Evolutionary conservation across 2,888 invertebrate genomes (phyloP), one percentile per base, ranked within the genome.

Genomic region (Periphyllus acericola): DNA sequence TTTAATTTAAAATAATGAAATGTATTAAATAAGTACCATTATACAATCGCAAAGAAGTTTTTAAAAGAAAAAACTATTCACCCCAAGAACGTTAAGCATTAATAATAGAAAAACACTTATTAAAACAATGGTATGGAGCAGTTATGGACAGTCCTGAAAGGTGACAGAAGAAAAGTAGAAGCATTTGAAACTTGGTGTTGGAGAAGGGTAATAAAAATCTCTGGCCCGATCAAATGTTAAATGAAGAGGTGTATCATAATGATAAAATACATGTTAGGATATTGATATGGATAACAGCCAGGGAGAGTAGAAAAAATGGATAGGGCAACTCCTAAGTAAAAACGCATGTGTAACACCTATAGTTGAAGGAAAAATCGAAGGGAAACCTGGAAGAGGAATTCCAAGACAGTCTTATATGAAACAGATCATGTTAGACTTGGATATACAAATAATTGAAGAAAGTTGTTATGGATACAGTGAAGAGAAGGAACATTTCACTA

Each of bases 291-390:
- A 78, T 17, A 52, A 78, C n/a, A 19, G 32, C 52, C 6, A 29
- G 8, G 52, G 78, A 52, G 29, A 32, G 52, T 52, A 52, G 36
- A 74, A 74, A 36, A 74, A 74, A 8, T 74, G 36, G 36, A 74
- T 36, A 74, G 74, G 25, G 36, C 36, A 74, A n/a, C n/a, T n/a
- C 36, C 6, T 74, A 21, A 55, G 55, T 3, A 55, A 55, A 19
- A 55, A 55, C 14, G 14, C 71, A 71, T 71, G 71, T 11, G 29
- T 71, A 71, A 71, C 3, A 71, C n/a, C n/a, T 19, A 71, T 71
- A n/a, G 46, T 78, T 40, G 11, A 84, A 84, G 60, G 84, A 25
- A 84, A 75, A 84, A 55, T 76, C 25, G 36, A 75, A 60, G 60
- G 75, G 36, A 76, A n/a, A 75, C 52, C 34, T 60, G 8, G 25